Evolutionary conservation across 2,113 vertebrate species (phyloP).

Genomic region (Salminus brasiliensis): DNA sequence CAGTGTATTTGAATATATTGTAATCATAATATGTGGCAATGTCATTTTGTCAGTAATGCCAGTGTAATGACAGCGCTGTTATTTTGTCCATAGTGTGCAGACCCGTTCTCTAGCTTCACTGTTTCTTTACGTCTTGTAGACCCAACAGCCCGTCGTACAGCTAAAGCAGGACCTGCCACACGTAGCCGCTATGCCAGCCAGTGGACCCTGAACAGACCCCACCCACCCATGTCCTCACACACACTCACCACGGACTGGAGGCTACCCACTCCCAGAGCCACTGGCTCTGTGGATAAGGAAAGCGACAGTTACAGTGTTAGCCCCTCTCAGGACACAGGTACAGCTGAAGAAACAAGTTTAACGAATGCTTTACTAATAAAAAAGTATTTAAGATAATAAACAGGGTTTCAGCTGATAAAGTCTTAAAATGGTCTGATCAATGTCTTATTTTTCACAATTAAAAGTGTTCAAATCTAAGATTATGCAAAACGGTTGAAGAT

Average conservation of each 20-base stretch:
- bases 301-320: slow-evolving; percentile 99
- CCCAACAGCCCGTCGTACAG: slow-evolving; percentile 94
- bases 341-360: neutral
- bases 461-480: too few relatives aligned
- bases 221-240: slow-evolving; percentile 95
- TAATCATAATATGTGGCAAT: too few relatives aligned
- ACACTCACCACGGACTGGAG: slow-evolving; percentile 98
- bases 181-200: slow-evolving; percentile 96
- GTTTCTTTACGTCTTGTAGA: slow-evolving; percentile 71
- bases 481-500: too few relatives aligned
- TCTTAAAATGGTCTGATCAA: too few relatives aligned
- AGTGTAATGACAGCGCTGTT: too few relatives aligned
- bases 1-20: too few relatives aligned
- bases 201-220: slow-evolving; percentile 97
- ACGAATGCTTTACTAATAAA: too few relatives aligned
- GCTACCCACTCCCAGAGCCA: slow-evolving; percentile 89
- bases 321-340: slow-evolving; percentile 98
- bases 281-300: slow-evolving; percentile 97
- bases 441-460: too few relatives aligned
- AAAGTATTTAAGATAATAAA: too few relatives aligned
- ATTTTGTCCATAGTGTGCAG: too few relatives aligned
- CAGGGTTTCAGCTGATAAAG: too few relatives aligned
- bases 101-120: neutral
- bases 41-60: too few relatives aligned
- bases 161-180: slow-evolving; percentile 90